Conservation (phyloP, 2,113 vertebrate species). For the Bubo scandiacus region DNA sequence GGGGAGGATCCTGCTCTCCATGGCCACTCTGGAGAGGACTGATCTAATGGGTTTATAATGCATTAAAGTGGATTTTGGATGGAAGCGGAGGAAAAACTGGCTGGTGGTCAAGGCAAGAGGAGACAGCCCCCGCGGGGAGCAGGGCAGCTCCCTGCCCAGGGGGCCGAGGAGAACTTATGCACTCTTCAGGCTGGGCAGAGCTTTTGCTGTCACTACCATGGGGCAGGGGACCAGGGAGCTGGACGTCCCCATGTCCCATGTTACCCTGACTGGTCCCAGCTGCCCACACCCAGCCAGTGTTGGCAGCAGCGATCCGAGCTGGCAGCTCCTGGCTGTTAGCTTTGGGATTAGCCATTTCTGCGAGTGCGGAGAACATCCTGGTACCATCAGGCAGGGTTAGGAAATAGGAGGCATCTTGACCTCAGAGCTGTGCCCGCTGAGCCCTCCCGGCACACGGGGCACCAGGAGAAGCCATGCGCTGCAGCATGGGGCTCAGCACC, state of each 20-base stretch:
- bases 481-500: not conserved
- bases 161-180: not conserved
- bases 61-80: slow-evolving; percentile 14
- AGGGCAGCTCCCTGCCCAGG: not conserved
- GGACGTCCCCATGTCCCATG: not conserved
- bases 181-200: not conserved
- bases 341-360: not conserved
- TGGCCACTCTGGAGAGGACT: not conserved
- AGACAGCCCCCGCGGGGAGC: not conserved
- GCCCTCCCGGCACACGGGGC: not conserved
- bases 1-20: not conserved
- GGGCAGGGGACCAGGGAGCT: not conserved
- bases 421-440: fast-evolving
- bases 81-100: not conserved
- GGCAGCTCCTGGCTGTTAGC: not conserved
- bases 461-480: fast-evolving
- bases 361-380: not conserved
- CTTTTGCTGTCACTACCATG: not conserved
- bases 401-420: not conserved
- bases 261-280: not conserved
- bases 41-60: slow-evolving; percentile 23
- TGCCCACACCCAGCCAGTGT: not conserved
- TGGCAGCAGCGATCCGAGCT: fast-evolving
- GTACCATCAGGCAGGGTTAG: not conserved
- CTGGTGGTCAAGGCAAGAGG: not conserved